These are phyloP conservation scores for Calameuta idolon DNA, from an alignment of 2,888 invertebrate species.

Conservation along the genomic window DNA sequence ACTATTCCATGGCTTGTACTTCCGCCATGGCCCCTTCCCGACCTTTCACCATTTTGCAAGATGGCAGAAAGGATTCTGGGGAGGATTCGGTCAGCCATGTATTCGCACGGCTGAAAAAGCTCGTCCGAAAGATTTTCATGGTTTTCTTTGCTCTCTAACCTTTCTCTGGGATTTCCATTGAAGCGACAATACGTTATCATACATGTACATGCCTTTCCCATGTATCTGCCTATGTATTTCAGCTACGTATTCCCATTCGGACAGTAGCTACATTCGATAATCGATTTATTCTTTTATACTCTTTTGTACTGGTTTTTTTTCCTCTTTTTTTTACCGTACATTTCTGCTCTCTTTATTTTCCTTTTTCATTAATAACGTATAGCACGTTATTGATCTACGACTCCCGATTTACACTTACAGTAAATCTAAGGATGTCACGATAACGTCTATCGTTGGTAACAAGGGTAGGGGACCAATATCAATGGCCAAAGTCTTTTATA, in stretches of 20 bases:
- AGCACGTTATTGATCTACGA: neutral
- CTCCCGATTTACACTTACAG: neutral
- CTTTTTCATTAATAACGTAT: neutral
- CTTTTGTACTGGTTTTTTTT: neutral
- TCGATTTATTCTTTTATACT: neutral
- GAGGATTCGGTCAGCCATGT: neutral
- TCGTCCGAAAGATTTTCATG: neutral
- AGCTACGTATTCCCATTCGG: neutral
- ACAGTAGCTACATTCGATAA: neutral
- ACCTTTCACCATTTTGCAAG: neutral
- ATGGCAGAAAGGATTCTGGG: neutral
- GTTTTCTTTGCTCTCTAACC: neutral
- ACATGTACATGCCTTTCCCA: neutral
- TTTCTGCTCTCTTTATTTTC: neutral
- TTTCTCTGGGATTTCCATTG: neutral
- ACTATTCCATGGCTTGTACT: neutral
- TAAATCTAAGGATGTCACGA: neutral
- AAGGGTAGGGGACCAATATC: neutral
- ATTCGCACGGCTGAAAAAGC: neutral
- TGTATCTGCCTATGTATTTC: neutral
- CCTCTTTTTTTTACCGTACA: neutral
- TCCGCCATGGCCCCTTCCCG: neutral
- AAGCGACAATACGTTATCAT: neutral
- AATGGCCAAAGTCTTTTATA: neutral
- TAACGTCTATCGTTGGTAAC: neutral